Conservation (phyloP, 1,140 invertebrate genomes). For the Hestina assimilis region DNA sequence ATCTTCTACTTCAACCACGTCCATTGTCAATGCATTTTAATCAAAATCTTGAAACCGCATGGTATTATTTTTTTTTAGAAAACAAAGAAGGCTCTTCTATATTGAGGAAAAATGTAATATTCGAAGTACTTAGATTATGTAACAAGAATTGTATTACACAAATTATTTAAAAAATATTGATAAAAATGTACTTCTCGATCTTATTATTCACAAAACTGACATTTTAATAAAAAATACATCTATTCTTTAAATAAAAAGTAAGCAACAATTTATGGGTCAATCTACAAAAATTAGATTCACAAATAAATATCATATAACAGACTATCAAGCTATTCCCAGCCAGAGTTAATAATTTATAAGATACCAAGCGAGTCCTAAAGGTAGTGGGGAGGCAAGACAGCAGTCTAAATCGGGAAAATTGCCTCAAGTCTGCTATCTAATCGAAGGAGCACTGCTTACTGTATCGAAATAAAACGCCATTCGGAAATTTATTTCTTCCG, state of each 20-base stretch:
- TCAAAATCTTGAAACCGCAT: constrained; percentile 5
- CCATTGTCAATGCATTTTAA: constrained; percentile 21
- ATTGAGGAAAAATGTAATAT: too few species aligned
- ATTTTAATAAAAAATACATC: too few species aligned
- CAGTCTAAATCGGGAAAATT: constrained; percentile 18
- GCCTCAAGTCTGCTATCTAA: constrained; percentile 14
- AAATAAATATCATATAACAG: not conserved
- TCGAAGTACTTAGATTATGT: too few species aligned
- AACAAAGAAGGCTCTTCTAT: too few species aligned
- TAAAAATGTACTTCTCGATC: too few species aligned
- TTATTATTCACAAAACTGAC: too few species aligned
- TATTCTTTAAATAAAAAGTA: too few species aligned
- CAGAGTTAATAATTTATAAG: constrained; percentile 17
- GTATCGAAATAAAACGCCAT: not conserved
- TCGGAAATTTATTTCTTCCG: not conserved
- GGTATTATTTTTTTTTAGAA: not conserved
- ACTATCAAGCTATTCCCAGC: not conserved
- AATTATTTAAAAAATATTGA: too few species aligned
- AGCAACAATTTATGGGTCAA: too few species aligned
- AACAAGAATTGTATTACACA: too few species aligned
- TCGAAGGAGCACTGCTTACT: not conserved
- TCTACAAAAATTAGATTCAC: not conserved
- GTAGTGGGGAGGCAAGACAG: constrained; percentile 3
- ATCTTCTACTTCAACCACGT: constrained; percentile 18
- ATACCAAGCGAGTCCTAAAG: constrained; percentile 3